phyloP scores from a whole-genome alignment of 2,888 invertebrate genomes.

The Hemaris fuciformis region DNA sequence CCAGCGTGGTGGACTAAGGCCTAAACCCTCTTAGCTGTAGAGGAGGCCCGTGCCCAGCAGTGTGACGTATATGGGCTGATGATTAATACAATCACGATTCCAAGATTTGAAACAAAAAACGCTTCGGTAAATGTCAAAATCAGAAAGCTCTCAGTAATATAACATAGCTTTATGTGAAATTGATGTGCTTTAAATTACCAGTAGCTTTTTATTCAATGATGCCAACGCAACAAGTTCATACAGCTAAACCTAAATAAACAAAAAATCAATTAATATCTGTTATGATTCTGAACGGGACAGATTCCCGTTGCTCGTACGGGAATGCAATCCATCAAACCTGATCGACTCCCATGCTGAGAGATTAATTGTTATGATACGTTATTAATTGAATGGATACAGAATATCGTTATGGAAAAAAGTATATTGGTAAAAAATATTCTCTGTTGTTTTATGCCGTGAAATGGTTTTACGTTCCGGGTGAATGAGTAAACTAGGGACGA shows the following conservation, averaged over 20 bases:
- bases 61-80: too few species aligned
- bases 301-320: constrained; percentile 1
- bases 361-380: constrained; percentile 15
- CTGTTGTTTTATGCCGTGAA: not conserved
- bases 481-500: not conserved
- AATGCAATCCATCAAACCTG: constrained; percentile 7
- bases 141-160: too few species aligned
- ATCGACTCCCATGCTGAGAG: constrained; percentile 5
- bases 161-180: too few species aligned
- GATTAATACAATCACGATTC: too few species aligned
- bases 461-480: not conserved
- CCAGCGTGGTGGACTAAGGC: too few species aligned
- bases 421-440: not conserved
- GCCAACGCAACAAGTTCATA: not conserved
- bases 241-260: not conserved
- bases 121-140: too few species aligned
- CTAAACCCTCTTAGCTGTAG: too few species aligned
- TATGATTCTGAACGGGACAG: not conserved
- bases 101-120: too few species aligned
- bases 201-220: not conserved
- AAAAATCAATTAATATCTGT: constrained; percentile 1
- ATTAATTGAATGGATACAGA: constrained; percentile 3
- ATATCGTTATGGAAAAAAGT: not conserved
- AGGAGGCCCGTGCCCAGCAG: too few species aligned
- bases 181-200: not conserved